A percentile compares a stretch with the other conserved stretches of the same genome.
phyloP scores from a whole-genome alignment of 2,797 vertebrate species.

The Poliocrania exsul region DNA sequence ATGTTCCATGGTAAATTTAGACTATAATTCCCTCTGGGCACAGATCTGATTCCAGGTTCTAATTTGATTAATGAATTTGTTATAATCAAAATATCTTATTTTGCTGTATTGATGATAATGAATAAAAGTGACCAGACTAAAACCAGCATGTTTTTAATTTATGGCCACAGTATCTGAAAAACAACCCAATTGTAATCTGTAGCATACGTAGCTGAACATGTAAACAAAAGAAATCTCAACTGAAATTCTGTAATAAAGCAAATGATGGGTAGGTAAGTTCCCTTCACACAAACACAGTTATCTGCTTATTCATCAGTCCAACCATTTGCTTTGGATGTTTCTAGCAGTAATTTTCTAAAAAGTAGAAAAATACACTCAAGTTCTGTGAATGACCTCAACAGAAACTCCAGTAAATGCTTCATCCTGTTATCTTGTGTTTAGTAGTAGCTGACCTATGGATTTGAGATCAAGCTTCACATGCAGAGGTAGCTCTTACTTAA shows the following conservation, averaged over 20 bases:
- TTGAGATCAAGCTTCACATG: not conserved
- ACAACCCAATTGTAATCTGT: not conserved
- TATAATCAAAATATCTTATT: not conserved
- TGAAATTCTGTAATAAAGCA: not conserved
- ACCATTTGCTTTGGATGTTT: conserved; percentile 26
- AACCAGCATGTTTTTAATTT: not conserved
- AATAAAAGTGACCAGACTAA: not conserved
- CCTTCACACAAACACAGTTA: not conserved
- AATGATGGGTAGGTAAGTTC: not conserved
- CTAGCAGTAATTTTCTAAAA: not conserved
- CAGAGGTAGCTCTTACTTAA: not conserved
- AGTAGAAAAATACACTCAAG: not conserved
- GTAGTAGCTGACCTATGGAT: not conserved
- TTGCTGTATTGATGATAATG: not conserved
- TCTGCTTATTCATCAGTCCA: not conserved
- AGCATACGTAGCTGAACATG: not conserved
- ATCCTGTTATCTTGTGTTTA: not conserved
- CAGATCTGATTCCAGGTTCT: not conserved
- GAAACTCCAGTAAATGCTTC: not conserved
- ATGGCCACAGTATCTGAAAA: not conserved
- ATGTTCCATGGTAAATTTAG: not conserved
- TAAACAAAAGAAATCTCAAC: not conserved
- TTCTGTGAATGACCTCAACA: not conserved
- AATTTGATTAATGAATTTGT: not conserved
- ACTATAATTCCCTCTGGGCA: not conserved